Evolutionary conservation across 2,113 vertebrate genomes (phyloP), one percentile per base, ranked within the genome.

Genomic region (Mormyrus lacerda): DNA sequence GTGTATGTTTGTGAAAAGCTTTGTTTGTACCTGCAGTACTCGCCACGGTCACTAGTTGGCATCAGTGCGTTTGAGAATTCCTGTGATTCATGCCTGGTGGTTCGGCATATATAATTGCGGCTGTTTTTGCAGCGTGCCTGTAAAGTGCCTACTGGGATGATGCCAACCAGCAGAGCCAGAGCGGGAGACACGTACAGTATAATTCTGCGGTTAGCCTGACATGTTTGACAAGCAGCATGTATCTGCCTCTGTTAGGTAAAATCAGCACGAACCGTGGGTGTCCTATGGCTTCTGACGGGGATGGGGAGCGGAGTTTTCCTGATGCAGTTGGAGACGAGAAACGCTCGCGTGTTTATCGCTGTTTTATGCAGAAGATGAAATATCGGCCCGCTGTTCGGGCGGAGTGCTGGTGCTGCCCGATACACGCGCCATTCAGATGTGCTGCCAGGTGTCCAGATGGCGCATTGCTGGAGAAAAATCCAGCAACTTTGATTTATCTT

Each of bases 371-470:
- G 82, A 47, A 24, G 42, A 82, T 82, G 31, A 42, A 42, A 31
- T 35, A 27, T 85, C 3, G 21, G 8, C 42, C 42, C 10, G 83
- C 47, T 27, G 44, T 85, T 85, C 9, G n/a, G 21, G 27, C n/a
- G 19, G 50, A 21, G 4, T 10, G 50, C 10, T 48, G 24, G 31
- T 55, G 13, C 50, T 39, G 47, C 85, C 31, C 17, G 50, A 8
- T 39, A 19, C 50, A 55, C 13, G 55, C 10, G n/a, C n/a, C 50
- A 1, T 87, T 53, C 47, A 87, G 15, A 15, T 35, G 50, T 55
- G 27, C 24, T 87, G 47, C 85, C 50, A 53, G 85, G n/a, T 35
- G n/a, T 87, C 85, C 48, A 87, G 85, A 87, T 87, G 85, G 85
- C 3, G 0, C 48, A 2, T 53, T 1, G 50, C 15, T 19, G 27